phyloP scores from a whole-genome alignment of 1,140 invertebrate genomes.

The Riptortus pedestris region DNA sequence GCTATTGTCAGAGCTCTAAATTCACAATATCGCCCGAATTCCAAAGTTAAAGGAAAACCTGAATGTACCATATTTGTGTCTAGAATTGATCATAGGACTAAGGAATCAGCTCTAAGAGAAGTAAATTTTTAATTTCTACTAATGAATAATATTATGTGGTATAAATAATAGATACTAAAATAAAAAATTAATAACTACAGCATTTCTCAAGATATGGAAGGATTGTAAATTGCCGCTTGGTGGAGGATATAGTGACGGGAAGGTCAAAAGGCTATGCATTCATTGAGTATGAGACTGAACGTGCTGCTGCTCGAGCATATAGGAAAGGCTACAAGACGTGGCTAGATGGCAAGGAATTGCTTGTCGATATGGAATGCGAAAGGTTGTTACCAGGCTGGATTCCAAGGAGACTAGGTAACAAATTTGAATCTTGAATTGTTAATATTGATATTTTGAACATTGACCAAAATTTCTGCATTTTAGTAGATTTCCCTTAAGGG shows the following conservation, averaged over 20 bases:
- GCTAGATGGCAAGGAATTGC: conserved; percentile 50
- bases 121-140: conserved; percentile 27
- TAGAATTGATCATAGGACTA: conserved; percentile 61
- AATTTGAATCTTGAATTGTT: no score
- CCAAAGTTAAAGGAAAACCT: conserved; percentile 55
- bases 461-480: not conserved
- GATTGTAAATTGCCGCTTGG: conserved; percentile 54
- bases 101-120: conserved; percentile 40
- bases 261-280: conserved; percentile 75
- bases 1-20: conserved; percentile 61
- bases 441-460: not conserved
- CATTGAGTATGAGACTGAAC: conserved; percentile 60
- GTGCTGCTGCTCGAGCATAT: conserved; percentile 49
- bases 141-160: no score
- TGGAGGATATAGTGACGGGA: conserved; percentile 72
- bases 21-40: conserved; percentile 57
- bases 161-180: not conserved
- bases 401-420: conserved; percentile 63
- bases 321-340: conserved; percentile 48
- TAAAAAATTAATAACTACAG: conserved; percentile 38
- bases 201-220: conserved; percentile 57
- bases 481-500: no score
- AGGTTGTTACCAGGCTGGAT: conserved; percentile 62
- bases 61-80: conserved; percentile 66
- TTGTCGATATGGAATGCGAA: conserved; percentile 47